phyloP scores from a whole-genome alignment of 1,140 invertebrate species.

The Drosophila leontia region DNA sequence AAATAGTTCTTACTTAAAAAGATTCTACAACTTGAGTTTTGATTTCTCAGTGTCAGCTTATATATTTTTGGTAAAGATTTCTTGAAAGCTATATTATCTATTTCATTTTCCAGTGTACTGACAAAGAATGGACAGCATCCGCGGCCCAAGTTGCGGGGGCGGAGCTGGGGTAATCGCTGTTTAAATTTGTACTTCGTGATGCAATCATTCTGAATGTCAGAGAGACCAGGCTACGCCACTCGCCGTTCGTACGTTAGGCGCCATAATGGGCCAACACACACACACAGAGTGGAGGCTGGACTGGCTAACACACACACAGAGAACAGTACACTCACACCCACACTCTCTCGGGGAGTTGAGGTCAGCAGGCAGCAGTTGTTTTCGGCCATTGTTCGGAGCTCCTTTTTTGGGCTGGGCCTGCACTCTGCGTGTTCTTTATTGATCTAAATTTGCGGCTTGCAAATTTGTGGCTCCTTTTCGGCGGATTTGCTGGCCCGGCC shows the following conservation, averaged over 20 bases:
- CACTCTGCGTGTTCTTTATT: constrained; percentile 64
- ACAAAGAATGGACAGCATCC: constrained; percentile 62
- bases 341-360: constrained; percentile 43
- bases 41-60: no score
- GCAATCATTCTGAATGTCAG: constrained; percentile 78
- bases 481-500: constrained; percentile 17
- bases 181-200: constrained; percentile 84
- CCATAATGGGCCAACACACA: constrained; percentile 72
- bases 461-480: constrained; percentile 64
- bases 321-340: constrained; percentile 12
- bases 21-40: no score
- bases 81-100: neutral
- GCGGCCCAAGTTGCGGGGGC: constrained; percentile 26
- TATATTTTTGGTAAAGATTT: neutral
- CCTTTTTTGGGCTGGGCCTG: constrained; percentile 57
- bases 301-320: constrained; percentile 27
- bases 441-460: constrained; percentile 72
- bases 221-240: constrained; percentile 29
- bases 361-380: constrained; percentile 58
- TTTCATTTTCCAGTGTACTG: constrained; percentile 1
- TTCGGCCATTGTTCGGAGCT: constrained; percentile 42
- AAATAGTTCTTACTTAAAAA: no score
- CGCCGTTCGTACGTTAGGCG: constrained; percentile 68
- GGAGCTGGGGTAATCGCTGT: constrained; percentile 63
- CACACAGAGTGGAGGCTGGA: constrained; percentile 14